Conservation (phyloP, 2,797 vertebrate species). For the Ptychobarbus kaznakovi region DNA sequence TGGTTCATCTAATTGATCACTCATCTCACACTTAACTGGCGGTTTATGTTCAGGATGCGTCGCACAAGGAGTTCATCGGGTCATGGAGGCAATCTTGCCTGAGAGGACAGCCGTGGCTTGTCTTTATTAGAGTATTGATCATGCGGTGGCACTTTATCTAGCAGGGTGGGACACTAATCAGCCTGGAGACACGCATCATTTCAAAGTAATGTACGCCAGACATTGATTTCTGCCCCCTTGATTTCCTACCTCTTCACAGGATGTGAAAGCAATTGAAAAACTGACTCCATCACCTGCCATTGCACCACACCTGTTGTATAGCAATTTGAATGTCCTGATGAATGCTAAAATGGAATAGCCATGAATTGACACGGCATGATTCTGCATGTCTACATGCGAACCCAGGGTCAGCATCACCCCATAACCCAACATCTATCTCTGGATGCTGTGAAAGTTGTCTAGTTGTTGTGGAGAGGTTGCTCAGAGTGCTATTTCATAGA, state of each 20-base stretch:
- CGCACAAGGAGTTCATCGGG: conserved; percentile 25
- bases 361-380: not conserved
- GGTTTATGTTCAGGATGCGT: conserved; percentile 5
- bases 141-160: conserved; percentile 36
- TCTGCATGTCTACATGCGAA: not conserved
- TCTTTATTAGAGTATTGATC: conserved; percentile 49
- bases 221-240: conserved; percentile 51
- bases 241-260: conserved; percentile 47
- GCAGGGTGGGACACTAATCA: conserved; percentile 39
- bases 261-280: conserved; percentile 46
- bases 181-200: conserved; percentile 44
- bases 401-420: not conserved
- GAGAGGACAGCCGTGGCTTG: conserved; percentile 24
- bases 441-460: not conserved
- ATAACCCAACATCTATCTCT: not conserved
- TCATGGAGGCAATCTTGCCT: conserved; percentile 16
- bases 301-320: conserved; percentile 8
- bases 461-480: conserved; percentile 26
- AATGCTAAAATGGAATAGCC: not conserved
- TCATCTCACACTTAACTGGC: conserved; percentile 2
- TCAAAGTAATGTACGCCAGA: conserved; percentile 46
- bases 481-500: not conserved
- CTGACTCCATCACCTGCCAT: conserved; percentile 12
- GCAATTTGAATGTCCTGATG: conserved; percentile 11
- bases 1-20: not conserved